Evolutionary conservation across 1,140 invertebrate species (phyloP).

Genomic region (Leptinotarsa lineolata): DNA sequence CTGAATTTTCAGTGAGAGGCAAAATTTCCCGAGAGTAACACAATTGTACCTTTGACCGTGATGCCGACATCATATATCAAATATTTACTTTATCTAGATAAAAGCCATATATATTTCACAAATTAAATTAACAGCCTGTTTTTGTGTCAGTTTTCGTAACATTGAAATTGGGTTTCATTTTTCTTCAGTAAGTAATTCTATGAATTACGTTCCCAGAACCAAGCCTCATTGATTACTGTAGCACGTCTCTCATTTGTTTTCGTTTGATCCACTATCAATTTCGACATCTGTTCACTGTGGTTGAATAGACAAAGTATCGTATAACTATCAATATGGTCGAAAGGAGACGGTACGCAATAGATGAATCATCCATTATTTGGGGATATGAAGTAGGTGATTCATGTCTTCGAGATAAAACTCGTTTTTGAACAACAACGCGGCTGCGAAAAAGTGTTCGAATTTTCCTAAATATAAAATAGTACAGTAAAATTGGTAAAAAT

Average conservation of each 20-base stretch:
- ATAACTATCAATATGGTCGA: not conserved
- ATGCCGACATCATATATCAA: not conserved
- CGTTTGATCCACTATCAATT: not conserved
- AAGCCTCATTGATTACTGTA: not conserved
- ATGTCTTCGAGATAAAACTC: not conserved
- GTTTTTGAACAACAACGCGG: not conserved
- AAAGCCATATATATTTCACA: not conserved
- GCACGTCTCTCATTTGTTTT: not conserved
- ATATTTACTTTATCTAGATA: constrained; percentile 3
- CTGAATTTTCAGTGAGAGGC: no score
- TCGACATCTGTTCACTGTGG: not conserved
- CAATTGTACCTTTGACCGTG: no score
- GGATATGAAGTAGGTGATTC: not conserved
- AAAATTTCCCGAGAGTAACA: no score
- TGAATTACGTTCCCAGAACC: not conserved
- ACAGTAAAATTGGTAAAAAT: no score
- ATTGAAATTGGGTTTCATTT: not conserved
- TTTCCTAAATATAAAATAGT: no score
- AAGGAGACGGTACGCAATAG: not conserved
- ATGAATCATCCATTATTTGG: not conserved
- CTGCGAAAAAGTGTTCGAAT: no score
- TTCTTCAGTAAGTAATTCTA: not conserved
- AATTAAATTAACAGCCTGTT: not conserved
- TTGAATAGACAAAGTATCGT: not conserved
- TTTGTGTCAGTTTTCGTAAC: no score